Base-by-base conservation (phyloP, 2,888 invertebrate genomes). In the Scrobipalpa atriplicella region DNA sequence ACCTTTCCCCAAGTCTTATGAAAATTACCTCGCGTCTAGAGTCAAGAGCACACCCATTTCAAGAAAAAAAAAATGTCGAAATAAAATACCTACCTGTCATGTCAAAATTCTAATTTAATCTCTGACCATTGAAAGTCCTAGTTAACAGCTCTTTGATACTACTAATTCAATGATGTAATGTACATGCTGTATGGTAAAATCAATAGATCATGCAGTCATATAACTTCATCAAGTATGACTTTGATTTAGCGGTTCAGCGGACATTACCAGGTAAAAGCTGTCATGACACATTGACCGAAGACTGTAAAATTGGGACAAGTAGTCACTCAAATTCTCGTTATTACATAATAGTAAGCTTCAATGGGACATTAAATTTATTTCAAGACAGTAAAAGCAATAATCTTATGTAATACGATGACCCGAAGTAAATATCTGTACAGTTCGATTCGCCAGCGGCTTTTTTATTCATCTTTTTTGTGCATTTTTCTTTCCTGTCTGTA, bases 401-500 rank as follows among this genome's bases (percentile, higher is more conserved):
- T 19, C 52, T 67, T 67, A 62, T 60, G 56, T 56, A 67, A 67
- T 39, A 16, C 51, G 64, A 67, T 64, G 64, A 64, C 47, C 58
- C 19, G 66, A 39, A 54, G 29, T n/a, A 51, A 51, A 29, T n/a
- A n/a, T 21, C 19, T 21, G 58, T 58, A 56, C 56, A 38, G 19
- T 38, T 47, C 38, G 16, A 8, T 54, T 54, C 36, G 13, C 19
- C 39, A 67, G 10, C 41, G 39, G 18, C 13, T 29, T 60, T 67
- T 62, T 64, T 52, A 18, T 43, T 10, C 18, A 43, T 13, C 8
- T 52, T 36, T 63, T 62, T 62, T 62, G 62, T 41, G 43, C 41
- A 43, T 10, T 6, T 62, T 62, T 29, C 29, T 52, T 63, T 63
- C 43, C 21, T 47, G 58, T 58, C 38, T 58, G 6, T 29, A 21